phyloP scores from a whole-genome alignment of 2,113 vertebrate species.

The Hypocryptadius cinnamomeus region DNA sequence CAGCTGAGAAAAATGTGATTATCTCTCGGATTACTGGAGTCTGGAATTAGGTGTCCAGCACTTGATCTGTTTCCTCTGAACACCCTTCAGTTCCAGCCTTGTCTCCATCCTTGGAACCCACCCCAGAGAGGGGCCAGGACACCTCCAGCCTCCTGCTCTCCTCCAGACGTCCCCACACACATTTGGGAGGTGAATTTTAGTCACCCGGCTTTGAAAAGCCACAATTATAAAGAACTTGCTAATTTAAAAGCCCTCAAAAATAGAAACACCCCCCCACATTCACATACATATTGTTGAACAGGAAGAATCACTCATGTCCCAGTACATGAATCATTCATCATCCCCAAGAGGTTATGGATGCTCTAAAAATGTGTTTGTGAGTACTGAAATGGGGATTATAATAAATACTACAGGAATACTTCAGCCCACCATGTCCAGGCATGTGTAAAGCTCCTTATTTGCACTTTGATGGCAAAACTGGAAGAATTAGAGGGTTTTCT shows the following conservation, averaged over 20 bases:
- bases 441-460: neutral
- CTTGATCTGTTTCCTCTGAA: neutral
- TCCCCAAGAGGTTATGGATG: neutral
- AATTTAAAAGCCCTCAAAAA: neutral
- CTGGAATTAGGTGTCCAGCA: neutral
- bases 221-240: neutral
- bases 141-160: neutral
- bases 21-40: neutral
- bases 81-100: neutral
- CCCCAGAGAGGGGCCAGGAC: neutral
- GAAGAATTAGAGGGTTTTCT: neutral
- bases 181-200: neutral
- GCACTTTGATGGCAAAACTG: neutral
- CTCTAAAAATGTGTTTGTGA: neutral
- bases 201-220: neutral
- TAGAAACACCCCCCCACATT: neutral
- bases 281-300: neutral
- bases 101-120: rapidly evolving
- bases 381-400: neutral
- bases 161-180: neutral
- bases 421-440: neutral
- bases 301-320: neutral
- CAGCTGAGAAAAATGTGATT: neutral
- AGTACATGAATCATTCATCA: neutral
- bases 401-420: neutral